These are phyloP conservation scores for Drosophila neutralis DNA, from an alignment of 2,888 invertebrate genomes.

Conservation along the genomic window DNA sequence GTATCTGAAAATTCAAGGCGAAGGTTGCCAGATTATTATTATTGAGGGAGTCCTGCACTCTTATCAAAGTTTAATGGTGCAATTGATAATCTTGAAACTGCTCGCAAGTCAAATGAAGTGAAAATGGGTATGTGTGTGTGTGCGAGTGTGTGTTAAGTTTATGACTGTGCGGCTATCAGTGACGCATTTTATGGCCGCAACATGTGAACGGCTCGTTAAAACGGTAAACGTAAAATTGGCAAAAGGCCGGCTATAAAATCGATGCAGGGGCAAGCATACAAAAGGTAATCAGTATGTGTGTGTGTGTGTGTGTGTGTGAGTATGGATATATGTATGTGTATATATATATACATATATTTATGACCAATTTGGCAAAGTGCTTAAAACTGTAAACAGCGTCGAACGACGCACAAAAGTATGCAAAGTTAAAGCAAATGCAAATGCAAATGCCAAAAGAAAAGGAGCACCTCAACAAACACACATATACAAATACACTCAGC, in stretches of 20 bases:
- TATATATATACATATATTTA: constrained; percentile 56
- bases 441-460: constrained; percentile 42
- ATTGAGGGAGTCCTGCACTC: constrained; percentile 14
- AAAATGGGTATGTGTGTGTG: constrained; percentile 38
- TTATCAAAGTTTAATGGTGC: constrained; percentile 67
- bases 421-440: constrained; percentile 60
- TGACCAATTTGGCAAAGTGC: constrained; percentile 75
- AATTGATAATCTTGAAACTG: constrained; percentile 65
- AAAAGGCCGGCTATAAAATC: constrained; percentile 67
- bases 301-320: not conserved
- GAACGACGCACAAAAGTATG: constrained; percentile 60
- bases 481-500: constrained; percentile 1
- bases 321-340: constrained; percentile 1
- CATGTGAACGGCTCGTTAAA: constrained; percentile 68
- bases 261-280: constrained; percentile 55
- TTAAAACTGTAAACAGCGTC: constrained; percentile 71
- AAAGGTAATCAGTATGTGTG: constrained; percentile 17
- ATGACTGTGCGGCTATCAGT: constrained; percentile 54
- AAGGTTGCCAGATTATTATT: constrained; percentile 15
- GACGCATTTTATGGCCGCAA: constrained; percentile 49
- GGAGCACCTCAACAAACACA: constrained; percentile 21
- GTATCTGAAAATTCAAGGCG: not conserved
- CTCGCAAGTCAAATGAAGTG: constrained; percentile 71
- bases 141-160: constrained; percentile 35
- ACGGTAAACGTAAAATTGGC: constrained; percentile 63